Evolutionary conservation across 2,888 invertebrate species (phyloP).

Genomic region (Sphecodes monilicornis): DNA sequence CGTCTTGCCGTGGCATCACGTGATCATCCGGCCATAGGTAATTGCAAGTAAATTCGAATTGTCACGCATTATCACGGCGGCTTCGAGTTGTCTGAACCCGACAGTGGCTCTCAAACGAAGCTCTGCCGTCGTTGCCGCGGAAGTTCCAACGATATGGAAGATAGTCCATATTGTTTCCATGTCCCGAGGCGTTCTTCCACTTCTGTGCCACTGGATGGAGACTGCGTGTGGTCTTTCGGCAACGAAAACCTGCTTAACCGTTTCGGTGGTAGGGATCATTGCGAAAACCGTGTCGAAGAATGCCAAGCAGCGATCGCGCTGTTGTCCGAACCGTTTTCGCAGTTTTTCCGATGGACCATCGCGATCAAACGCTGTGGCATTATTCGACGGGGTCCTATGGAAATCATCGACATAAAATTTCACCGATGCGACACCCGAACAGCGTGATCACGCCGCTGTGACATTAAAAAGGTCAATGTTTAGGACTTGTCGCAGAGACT

Average conservation of each 20-base stretch:
- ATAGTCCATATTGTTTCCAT: not conserved
- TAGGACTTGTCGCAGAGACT: not conserved
- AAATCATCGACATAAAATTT: too few relatives aligned
- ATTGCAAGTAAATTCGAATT: constrained; percentile 79
- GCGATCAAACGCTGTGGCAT: too few relatives aligned
- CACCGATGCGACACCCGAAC: too few relatives aligned
- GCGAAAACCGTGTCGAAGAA: too few relatives aligned
- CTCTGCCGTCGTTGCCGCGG: too few relatives aligned
- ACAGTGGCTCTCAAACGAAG: constrained; percentile 64
- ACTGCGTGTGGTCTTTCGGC: not conserved
- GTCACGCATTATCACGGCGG: constrained; percentile 78
- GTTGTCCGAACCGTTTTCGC: too few relatives aligned
- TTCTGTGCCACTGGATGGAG: not conserved
- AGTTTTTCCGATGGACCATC: too few relatives aligned
- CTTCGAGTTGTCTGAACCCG: constrained; percentile 56
- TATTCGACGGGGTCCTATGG: too few relatives aligned
- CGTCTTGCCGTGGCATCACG: constrained; percentile 70
- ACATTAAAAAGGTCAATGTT: not conserved
- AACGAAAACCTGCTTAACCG: not conserved
- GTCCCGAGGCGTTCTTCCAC: not conserved
- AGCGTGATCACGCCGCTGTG: not conserved
- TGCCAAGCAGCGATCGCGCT: too few relatives aligned
- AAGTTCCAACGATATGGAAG: not conserved
- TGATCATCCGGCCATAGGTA: constrained; percentile 72
- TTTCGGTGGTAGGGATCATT: too few relatives aligned